These are phyloP conservation scores for Fulmarus glacialis DNA, from an alignment of 2,113 vertebrate genomes.

Conservation along the genomic window DNA sequence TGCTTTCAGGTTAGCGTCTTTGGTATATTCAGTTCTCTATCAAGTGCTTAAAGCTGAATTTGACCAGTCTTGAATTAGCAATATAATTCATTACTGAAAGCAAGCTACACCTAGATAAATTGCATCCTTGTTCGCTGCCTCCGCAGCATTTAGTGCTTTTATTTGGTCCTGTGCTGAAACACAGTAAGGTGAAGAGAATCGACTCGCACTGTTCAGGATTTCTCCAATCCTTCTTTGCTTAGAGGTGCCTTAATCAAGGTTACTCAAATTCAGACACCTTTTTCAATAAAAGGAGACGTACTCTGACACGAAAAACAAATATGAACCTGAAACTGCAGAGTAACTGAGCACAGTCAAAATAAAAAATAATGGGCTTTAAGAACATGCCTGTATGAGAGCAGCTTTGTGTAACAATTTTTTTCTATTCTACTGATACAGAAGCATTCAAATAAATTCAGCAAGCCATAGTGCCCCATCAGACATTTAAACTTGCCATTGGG, in stretches of 20 bases:
- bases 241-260: background rate
- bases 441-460: background rate
- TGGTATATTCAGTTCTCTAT: background rate
- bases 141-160: background rate
- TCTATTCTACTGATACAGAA: background rate
- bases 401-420: background rate
- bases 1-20: background rate
- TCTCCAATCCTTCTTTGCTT: background rate
- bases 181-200: background rate
- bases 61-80: background rate
- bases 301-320: background rate
- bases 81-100: background rate
- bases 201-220: fast-evolving
- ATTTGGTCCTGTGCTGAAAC: background rate
- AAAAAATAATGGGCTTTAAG: background rate
- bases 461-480: background rate
- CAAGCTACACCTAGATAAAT: background rate
- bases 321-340: background rate
- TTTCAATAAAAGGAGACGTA: background rate
- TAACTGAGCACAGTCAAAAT: background rate
- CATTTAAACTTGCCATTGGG: background rate
- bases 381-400: background rate
- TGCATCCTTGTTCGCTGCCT: background rate
- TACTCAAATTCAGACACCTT: background rate
- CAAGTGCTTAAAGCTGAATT: background rate